These are phyloP conservation scores for Orthosia cruda DNA, from an alignment of 2,888 invertebrate species.

Conservation along the genomic window DNA sequence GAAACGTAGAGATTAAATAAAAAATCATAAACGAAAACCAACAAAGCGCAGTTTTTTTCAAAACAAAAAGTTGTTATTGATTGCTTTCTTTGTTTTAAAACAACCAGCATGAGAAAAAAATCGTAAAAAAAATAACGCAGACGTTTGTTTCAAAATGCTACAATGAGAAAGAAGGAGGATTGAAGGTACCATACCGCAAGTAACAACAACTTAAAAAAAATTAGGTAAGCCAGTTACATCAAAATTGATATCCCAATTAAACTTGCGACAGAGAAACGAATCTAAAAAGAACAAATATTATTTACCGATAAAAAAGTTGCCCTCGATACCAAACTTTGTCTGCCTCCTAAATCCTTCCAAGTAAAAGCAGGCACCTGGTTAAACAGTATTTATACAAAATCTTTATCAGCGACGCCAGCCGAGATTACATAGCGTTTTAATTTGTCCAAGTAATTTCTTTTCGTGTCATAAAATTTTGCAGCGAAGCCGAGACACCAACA, in stretches of 20 bases:
- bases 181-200: neutral
- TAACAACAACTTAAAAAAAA: neutral
- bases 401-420: constrained; percentile 70
- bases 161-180: no score
- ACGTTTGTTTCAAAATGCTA: no score
- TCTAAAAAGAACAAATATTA: constrained; percentile 19
- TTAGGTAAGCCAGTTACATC: neutral
- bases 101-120: no score
- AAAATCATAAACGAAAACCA: no score
- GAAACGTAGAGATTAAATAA: no score
- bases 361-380: constrained; percentile 48
- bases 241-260: constrained; percentile 18
- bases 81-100: no score
- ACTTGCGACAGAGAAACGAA: constrained; percentile 3
- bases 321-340: constrained; percentile 30
- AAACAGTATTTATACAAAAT: constrained; percentile 65
- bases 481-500: constrained; percentile 85
- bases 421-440: constrained; percentile 86
- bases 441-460: constrained; percentile 88
- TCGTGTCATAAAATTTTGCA: constrained; percentile 88
- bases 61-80: no score
- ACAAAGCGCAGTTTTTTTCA: no score
- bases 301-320: constrained; percentile 29
- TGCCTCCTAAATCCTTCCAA: constrained; percentile 5
- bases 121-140: no score